Percentiles rank a stretch among this genome's conserved stretches.
Conservation (phyloP, 2,797 vertebrate genomes). For the Mallotus villosus region DNA sequence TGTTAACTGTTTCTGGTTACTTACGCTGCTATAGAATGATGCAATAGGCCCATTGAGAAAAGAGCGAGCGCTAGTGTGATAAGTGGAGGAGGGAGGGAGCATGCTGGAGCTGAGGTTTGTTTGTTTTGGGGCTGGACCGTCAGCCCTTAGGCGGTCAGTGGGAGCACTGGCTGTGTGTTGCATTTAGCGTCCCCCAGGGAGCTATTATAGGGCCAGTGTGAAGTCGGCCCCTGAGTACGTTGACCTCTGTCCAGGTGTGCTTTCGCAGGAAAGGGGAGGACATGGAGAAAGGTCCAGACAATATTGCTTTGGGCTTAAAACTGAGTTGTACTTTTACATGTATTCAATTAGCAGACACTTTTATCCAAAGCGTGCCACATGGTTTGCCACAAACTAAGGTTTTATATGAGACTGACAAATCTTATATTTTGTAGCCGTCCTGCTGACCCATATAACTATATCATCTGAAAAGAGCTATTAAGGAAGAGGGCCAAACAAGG, state of each 20-base stretch:
- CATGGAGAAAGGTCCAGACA: neutral
- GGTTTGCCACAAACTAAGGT: neutral
- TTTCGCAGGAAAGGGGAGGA: slow-evolving; percentile 3
- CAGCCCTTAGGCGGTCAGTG: slow-evolving; percentile 3
- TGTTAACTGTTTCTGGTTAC: neutral
- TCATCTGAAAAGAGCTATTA: neutral
- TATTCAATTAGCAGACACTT: too few species aligned
- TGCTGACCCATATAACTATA: neutral
- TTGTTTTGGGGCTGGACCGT: neutral
- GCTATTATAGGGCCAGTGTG: slow-evolving; percentile 72
- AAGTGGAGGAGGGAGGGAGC: neutral
- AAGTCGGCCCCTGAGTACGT: slow-evolving; percentile 59
- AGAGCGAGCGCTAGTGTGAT: neutral
- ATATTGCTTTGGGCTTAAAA: neutral
- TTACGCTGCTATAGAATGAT: neutral
- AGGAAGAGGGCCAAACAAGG: slow-evolving; percentile 24
- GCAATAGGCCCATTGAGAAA: slow-evolving; percentile 43
- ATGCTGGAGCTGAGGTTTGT: slow-evolving; percentile 13
- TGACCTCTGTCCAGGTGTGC: slow-evolving; percentile 34
- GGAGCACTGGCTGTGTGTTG: slow-evolving; percentile 60
- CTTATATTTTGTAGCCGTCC: neutral
- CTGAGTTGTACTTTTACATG: neutral
- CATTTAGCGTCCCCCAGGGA: slow-evolving; percentile 72
- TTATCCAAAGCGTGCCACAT: too few species aligned
- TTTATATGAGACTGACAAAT: slow-evolving; percentile 7